Evolutionary conservation across 2,888 invertebrate genomes (phyloP).

Genomic region (Chloroclysta siterata): DNA sequence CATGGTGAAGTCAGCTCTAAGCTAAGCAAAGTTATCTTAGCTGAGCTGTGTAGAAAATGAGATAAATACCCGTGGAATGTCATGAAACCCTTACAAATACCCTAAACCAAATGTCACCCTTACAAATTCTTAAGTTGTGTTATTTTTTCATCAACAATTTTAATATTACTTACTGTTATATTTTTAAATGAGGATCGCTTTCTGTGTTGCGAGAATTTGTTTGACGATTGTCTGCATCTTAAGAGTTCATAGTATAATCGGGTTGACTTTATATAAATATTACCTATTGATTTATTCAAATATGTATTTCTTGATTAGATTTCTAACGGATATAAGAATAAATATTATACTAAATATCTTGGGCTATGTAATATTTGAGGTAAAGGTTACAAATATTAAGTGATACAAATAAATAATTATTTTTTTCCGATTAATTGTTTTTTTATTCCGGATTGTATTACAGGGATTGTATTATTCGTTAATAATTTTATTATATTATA

Average conservation of each 20-base stretch:
- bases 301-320: conserved; percentile 2
- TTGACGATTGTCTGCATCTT: too few relatives aligned
- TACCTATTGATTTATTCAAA: not conserved
- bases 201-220: not conserved
- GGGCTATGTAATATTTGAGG: conserved; percentile 24
- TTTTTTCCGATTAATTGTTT: conserved; percentile 52
- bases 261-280: not conserved
- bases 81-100: not conserved
- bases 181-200: not conserved
- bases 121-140: too few relatives aligned
- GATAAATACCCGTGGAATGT: not conserved
- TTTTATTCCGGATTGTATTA: conserved; percentile 49
- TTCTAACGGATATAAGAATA: conserved; percentile 3
- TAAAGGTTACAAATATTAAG: conserved; percentile 35
- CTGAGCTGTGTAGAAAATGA: too few relatives aligned
- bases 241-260: not conserved
- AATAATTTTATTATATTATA: conserved; percentile 20
- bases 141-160: not conserved
- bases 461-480: conserved; percentile 42
- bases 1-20: too few relatives aligned
- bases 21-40: not conserved
- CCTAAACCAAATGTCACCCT: too few relatives aligned
- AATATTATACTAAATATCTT: not conserved
- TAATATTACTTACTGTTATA: not conserved
- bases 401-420: conserved; percentile 54